Evolutionary conservation across 2,113 vertebrate genomes (phyloP).

Genomic region (Cercocebus atys): DNA sequence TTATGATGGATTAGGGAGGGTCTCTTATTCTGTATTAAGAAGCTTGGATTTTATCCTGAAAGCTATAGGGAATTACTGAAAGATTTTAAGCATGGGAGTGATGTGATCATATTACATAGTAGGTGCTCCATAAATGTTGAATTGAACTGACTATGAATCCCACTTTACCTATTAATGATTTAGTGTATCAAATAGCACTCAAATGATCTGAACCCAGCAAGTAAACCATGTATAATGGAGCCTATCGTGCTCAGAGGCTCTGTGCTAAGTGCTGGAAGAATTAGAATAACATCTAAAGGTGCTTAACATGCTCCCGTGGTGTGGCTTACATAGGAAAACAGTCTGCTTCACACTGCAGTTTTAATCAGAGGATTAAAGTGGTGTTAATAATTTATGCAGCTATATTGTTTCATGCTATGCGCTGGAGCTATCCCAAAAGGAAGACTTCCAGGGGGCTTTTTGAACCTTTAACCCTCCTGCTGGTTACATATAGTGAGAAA

Average conservation of each 20-base stretch:
- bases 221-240: constrained; percentile 5
- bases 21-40: background rate
- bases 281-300: background rate
- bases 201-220: constrained; percentile 19
- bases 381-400: constrained; percentile 60
- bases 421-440: background rate
- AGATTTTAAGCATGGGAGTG: constrained; percentile 18
- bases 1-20: background rate
- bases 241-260: background rate
- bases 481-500: background rate
- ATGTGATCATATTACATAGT: constrained; percentile 39
- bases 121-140: constrained; percentile 43
- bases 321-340: constrained; percentile 50
- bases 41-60: constrained; percentile 46
- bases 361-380: constrained; percentile 28
- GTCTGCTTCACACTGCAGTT: constrained; percentile 16
- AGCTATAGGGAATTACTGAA: constrained; percentile 11
- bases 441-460: background rate
- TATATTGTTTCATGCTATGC: constrained; percentile 37
- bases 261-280: constrained; percentile 54
- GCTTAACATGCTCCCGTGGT: constrained; percentile 41
- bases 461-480: background rate
- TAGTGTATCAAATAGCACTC: constrained; percentile 37
- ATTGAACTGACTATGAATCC: background rate
- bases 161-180: constrained; percentile 42